Conservation (phyloP, 1,140 invertebrate species). For the Camponotus pennsylvanicus region DNA sequence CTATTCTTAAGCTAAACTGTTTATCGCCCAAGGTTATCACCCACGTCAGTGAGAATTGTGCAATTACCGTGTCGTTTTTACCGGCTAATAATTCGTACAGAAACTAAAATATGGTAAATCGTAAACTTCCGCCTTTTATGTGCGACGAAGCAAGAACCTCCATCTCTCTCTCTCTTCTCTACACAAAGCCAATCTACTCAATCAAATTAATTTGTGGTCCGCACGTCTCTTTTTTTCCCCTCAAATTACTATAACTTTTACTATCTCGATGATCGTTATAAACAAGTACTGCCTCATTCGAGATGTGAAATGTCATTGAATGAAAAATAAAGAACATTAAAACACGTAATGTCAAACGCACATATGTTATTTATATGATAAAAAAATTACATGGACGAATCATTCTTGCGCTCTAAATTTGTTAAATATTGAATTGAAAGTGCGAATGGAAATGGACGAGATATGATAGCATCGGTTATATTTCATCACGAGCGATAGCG, state of each 20-base stretch:
- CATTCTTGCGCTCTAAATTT: not conserved
- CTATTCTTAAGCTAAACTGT: conserved; percentile 67
- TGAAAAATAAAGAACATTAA: conserved; percentile 26
- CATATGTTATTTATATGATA: not conserved
- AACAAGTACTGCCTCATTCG: not conserved
- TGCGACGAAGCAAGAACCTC: conserved; percentile 48
- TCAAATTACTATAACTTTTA: conserved; percentile 40
- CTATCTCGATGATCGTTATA: conserved; percentile 9
- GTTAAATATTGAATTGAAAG: not conserved
- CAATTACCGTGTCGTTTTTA: conserved; percentile 60
- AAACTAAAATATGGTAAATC: conserved; percentile 68
- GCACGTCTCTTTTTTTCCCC: not conserved
- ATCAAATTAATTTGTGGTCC: conserved; percentile 67
- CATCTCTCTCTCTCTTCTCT: not conserved
- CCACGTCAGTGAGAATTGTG: conserved; percentile 41
- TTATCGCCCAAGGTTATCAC: conserved; percentile 48
- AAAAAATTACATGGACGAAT: not conserved
- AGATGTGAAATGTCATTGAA: conserved; percentile 11
- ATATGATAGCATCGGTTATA: conserved; percentile 33
- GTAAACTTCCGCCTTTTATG: conserved; percentile 68
- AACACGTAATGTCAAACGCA: not conserved
- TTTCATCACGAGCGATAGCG: conserved; percentile 67
- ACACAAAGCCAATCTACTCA: conserved; percentile 59
- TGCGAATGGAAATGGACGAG: conserved; percentile 23
- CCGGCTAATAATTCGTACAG: conserved; percentile 46